Conservation (phyloP, 1,140 invertebrate species). For the Habropoda laboriosa region DNA sequence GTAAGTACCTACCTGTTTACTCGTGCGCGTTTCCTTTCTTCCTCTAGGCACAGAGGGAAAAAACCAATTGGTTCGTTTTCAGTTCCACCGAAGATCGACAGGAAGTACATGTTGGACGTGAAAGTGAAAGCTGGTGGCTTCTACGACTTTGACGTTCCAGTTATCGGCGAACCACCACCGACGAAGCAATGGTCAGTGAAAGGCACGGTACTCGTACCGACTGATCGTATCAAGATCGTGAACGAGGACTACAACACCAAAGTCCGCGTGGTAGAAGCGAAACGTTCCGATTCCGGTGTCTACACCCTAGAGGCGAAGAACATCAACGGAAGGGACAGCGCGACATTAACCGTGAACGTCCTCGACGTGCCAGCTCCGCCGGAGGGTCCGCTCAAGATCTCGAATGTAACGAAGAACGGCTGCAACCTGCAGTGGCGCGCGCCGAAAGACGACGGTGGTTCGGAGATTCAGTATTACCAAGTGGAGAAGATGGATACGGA, state of each 20-base stretch:
- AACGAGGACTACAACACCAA: constrained; percentile 95
- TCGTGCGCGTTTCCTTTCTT: too few relatives aligned
- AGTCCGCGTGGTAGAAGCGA: constrained; percentile 93
- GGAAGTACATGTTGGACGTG: constrained; percentile 95
- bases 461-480: constrained; percentile 94
- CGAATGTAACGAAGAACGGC: constrained; percentile 92
- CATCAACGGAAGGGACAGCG: constrained; percentile 93
- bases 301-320: constrained; percentile 96
- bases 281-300: constrained; percentile 92
- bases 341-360: constrained; percentile 93
- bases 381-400: constrained; percentile 92
- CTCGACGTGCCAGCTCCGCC: constrained; percentile 94
- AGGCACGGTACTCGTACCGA: constrained; percentile 89
- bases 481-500: constrained; percentile 98
- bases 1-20: constrained; percentile 80
- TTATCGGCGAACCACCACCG: constrained; percentile 96
- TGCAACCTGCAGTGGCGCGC: constrained; percentile 92
- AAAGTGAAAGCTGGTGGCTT: constrained; percentile 95
- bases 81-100: constrained; percentile 95
- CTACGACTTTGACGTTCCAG: constrained; percentile 97
- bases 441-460: constrained; percentile 96
- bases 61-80: constrained; percentile 71
- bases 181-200: constrained; percentile 95
- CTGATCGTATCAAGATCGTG: constrained; percentile 91
- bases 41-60: neutral